Percentiles rank a stretch among this genome's conserved stretches.
These are phyloP conservation scores for Drosophila rhopaloa DNA, from an alignment of 1,140 invertebrate species.

Conservation along the genomic window DNA sequence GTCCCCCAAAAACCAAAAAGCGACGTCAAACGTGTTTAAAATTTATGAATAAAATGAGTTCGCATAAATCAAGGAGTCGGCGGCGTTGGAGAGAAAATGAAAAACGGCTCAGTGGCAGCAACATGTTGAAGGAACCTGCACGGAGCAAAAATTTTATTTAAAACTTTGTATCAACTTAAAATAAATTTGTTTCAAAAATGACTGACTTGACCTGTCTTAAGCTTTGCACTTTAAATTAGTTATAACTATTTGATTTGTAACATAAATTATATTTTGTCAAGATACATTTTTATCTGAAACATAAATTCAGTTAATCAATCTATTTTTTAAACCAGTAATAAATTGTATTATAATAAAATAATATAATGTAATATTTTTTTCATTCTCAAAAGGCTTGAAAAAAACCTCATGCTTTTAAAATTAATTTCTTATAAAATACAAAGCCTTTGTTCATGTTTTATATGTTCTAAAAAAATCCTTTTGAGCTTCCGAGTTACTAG, in stretches of 20 bases:
- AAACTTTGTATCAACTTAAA: too few species aligned
- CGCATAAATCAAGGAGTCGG: conserved; percentile 67
- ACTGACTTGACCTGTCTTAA: too few species aligned
- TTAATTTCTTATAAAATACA: background rate
- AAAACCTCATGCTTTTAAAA: background rate
- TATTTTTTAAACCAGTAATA: too few species aligned
- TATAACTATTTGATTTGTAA: too few species aligned
- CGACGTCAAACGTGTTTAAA: conserved; percentile 66
- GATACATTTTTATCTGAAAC: too few species aligned
- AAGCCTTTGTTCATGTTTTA: background rate
- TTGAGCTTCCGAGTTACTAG: background rate
- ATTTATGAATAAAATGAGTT: conserved; percentile 82
- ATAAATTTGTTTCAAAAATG: too few species aligned
- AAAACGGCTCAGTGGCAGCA: conserved; percentile 51
- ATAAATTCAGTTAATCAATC: too few species aligned
- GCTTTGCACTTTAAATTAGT: too few species aligned
- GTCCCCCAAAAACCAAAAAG: background rate
- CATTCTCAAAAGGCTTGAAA: too few species aligned
- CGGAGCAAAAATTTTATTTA: conserved; percentile 2
- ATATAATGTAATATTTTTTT: too few species aligned
- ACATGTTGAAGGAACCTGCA: conserved; percentile 24
- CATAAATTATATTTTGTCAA: too few species aligned
- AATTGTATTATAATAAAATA: too few species aligned
- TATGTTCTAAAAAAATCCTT: background rate
- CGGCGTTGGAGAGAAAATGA: conserved; percentile 50